Base-by-base conservation (phyloP, 2,113 vertebrate genomes). In the Cyprinodon brontotheroides region DNA sequence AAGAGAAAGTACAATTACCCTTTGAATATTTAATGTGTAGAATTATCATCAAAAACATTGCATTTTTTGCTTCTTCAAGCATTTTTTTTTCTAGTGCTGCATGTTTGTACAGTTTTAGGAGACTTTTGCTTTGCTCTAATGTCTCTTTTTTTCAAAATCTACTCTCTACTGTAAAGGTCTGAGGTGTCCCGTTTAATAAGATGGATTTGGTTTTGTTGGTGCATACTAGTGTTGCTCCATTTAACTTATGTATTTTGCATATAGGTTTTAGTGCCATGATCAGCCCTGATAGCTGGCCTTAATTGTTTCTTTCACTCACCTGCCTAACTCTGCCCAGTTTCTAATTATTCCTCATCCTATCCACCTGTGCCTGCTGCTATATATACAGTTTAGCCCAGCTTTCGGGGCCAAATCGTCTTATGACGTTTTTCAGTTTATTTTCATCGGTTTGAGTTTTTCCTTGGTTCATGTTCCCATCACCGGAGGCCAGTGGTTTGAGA, bases 1-100 rank as follows among this genome's bases (percentile, higher is more conserved):
- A 57, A 57, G 17, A 57, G 50, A 8, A 20, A 20, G 50, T 57
- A 57, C 50, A 57, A 57, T 57, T 57, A 57, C 17, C 50, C 50
- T 57, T 57, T 57, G 50, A 57, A 57, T 20, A 57, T 57, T 57
- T 57, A 57, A 57, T 57, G 50, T 57, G 50, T 57, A 57, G n/a
- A 10, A 20, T 3, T 57, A 57, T 57, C 50, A 57, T 57, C 50
- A n/a, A 57, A 45, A 57, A 57, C 17, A 29, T 20, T 57, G 50
- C 5, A n/a, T 29, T n/a, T 1, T 0, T 57, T 57, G 50, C 50
- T 20, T n/a, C 50, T 57, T 57, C 50, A 57, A n/a, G 50, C 17
- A 57, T n/a, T 20, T 6, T 2, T 20, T 57, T 57, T 20, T 9
- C n/a, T 3, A 57, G 17, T 53, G 50, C 17, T 57, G 50, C 17